Evolutionary conservation across 2,888 invertebrate species (phyloP).

Genomic region (Leucoptera coffeella): DNA sequence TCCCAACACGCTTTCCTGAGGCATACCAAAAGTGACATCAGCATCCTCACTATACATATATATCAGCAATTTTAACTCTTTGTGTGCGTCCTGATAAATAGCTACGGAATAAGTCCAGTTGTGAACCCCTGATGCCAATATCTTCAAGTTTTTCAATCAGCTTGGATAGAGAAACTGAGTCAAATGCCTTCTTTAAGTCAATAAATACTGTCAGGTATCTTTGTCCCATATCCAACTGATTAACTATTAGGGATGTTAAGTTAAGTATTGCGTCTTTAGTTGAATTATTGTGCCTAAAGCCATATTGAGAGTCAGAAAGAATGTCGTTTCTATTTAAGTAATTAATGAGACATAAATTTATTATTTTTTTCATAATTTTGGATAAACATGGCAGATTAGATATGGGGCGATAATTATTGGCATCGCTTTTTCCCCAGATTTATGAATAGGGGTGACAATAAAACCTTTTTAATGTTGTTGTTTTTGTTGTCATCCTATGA

Average conservation of each 20-base stretch:
- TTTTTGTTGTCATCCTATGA: too few species aligned
- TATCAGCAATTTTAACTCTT: background rate
- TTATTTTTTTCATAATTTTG: constrained; percentile 1
- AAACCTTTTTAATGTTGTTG: background rate
- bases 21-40: constrained; percentile 1
- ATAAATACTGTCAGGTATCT: background rate
- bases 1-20: constrained; percentile 3
- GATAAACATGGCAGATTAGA: constrained; percentile 1
- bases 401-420: background rate
- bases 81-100: background rate
- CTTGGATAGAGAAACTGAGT: background rate
- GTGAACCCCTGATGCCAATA: background rate
- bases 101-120: background rate
- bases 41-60: too few species aligned
- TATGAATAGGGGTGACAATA: background rate
- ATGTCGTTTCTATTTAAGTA: background rate
- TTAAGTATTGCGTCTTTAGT: background rate
- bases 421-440: background rate
- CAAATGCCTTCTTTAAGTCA: background rate
- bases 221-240: background rate
- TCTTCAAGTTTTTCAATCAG: background rate
- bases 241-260: background rate
- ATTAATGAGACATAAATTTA: background rate
- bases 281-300: background rate
- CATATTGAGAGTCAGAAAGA: background rate